phyloP scores from a whole-genome alignment of 2,797 vertebrate genomes.

The Denticeps clupeoides region DNA sequence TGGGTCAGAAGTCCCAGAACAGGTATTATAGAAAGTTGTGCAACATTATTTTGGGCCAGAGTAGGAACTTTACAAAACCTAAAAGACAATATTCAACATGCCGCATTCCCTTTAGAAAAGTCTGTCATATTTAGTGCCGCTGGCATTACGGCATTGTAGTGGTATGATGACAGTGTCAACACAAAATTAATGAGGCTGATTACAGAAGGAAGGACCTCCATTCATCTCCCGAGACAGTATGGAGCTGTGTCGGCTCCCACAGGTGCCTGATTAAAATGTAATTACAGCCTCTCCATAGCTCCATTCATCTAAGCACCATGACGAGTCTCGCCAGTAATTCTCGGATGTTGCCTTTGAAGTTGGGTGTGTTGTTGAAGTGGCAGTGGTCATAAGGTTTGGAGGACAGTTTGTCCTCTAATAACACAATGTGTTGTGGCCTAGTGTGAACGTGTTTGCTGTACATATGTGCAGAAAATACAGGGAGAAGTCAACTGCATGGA shows the following conservation, averaged over 20 bases:
- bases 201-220: slow-evolving; percentile 37
- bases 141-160: slow-evolving; percentile 37
- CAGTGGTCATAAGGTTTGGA: neutral
- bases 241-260: slow-evolving; percentile 33
- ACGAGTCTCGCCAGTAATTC: slow-evolving; percentile 34
- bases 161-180: slow-evolving; percentile 46
- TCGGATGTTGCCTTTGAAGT: slow-evolving; percentile 37
- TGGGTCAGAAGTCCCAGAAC: slow-evolving; percentile 50
- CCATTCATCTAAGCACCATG: slow-evolving; percentile 33
- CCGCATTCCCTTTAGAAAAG: slow-evolving; percentile 14
- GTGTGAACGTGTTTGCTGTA: slow-evolving; percentile 19
- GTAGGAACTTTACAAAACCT: no score
- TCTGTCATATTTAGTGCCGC: neutral
- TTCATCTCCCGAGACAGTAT: slow-evolving; percentile 40
- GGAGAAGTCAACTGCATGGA: slow-evolving; percentile 33
- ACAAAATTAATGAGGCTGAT: slow-evolving; percentile 47
- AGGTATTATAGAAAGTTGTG: slow-evolving; percentile 51
- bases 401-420: slow-evolving; percentile 3
- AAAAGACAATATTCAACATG: no score
- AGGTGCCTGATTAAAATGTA: slow-evolving; percentile 53
- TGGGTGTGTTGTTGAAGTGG: neutral
- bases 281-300: slow-evolving; percentile 32
- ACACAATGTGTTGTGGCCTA: neutral
- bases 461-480: slow-evolving; percentile 46
- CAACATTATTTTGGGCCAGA: neutral